Evolutionary conservation across 2,888 invertebrate species (phyloP), one percentile per base, ranked within the genome.

Genomic region (Oscheius sp.): DNA sequence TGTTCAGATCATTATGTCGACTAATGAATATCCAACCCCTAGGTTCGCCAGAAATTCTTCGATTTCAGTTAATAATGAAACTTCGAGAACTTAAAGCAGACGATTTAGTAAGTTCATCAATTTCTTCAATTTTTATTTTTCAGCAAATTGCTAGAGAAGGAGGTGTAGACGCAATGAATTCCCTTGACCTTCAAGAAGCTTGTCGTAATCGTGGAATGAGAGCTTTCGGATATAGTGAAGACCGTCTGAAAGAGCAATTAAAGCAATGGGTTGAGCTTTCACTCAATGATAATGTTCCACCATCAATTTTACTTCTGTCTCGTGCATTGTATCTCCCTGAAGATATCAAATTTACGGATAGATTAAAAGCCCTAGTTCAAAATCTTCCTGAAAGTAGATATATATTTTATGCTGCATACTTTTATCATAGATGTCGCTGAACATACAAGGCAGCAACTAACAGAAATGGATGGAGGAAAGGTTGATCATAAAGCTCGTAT

Each of bases 191-290:
- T 65, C 98, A 98, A 86, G 92, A 92, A 80, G 97, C 97, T 0
- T 96, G 95, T 86, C 90, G 93, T 81, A 91, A 93, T 0, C 90
- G 98, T 71, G 98, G 96, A 3, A 99, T 99, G 98, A 90, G 97
- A 76, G 95, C 97, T 0, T 92, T 95, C 83, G 98, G 98, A 73
- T 90, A 98, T 71, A 91, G 95, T 0, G 94, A 94, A 82, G 92
- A 92, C 67, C 90, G 92, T 50, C 89, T 99, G 65, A 90, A 91
- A 44, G 90, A 91, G 30, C 97, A 98, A 80, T 87, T 99, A 33
- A 89, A 90, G 44, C 94, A 95, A 86, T 98, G 98, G 98, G 89
- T 98, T 56, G 94, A 96, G 86, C 89, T 99, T 75, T 96, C 95
- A 74, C 89, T 97, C 41, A 92, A 93, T 87, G 93, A 95, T 86